These are phyloP conservation scores for Sebastes cheni DNA, from an alignment of 2,797 vertebrate species.

Conservation along the genomic window DNA sequence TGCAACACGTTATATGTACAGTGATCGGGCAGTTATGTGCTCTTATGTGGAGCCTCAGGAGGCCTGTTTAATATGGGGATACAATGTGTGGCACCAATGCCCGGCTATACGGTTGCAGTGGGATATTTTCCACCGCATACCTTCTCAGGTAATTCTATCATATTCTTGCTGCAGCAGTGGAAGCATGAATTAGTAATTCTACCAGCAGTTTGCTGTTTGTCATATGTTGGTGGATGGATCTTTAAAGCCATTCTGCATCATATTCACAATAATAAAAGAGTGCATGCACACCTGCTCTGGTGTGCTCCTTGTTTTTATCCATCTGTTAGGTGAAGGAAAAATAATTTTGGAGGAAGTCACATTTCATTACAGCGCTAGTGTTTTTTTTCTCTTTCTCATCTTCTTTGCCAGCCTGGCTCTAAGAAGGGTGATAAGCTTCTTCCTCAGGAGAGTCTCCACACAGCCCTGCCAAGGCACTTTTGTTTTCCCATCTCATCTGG, in stretches of 20 bases:
- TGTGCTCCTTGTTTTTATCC: not conserved
- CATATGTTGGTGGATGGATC: not conserved
- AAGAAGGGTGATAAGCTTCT: not conserved
- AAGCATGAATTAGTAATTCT: not conserved
- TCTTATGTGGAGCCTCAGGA: not conserved
- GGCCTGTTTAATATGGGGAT: not conserved
- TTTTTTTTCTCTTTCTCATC: not conserved
- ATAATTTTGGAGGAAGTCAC: not conserved
- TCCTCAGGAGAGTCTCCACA: slow-evolving; percentile 3
- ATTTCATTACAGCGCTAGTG: slow-evolving; percentile 4
- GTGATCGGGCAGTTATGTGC: not conserved
- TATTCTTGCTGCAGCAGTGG: not conserved
- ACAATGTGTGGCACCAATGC: not conserved
- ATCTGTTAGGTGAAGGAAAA: not conserved
- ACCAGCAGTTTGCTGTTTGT: not conserved
- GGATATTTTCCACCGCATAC: not conserved
- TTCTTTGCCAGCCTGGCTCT: not conserved
- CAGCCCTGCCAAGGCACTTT: not conserved
- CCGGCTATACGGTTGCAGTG: not conserved
- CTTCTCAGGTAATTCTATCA: not conserved
- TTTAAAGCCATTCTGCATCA: not conserved
- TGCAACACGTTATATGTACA: not conserved
- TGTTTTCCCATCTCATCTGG: not conserved
- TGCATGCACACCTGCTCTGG: not conserved
- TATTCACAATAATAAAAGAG: not conserved